phyloP scores from a whole-genome alignment of 2,888 invertebrate species.

The Trichogramma evanescens region DNA sequence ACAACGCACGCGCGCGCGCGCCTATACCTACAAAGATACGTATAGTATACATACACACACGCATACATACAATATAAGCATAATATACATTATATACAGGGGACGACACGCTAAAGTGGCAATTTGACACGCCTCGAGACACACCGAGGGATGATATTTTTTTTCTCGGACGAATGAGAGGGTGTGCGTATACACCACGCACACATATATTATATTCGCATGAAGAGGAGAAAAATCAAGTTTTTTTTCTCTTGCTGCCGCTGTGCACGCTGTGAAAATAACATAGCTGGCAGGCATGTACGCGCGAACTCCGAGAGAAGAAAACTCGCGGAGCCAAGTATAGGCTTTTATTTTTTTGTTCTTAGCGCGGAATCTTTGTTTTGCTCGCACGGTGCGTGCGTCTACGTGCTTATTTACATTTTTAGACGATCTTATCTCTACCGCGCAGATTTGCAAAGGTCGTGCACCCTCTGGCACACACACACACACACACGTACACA shows the following conservation, averaged over 20 bases:
- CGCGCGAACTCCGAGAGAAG: no score
- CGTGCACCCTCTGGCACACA: no score
- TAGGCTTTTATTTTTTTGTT: neutral
- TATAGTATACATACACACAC: no score
- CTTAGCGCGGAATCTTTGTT: neutral
- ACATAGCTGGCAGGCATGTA: no score
- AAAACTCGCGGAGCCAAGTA: no score
- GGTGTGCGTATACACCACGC: slow-evolving; percentile 8
- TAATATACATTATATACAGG: neutral
- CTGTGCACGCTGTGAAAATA: no score
- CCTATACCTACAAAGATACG: no score
- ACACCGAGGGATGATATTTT: slow-evolving; percentile 25
- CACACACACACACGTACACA: no score
- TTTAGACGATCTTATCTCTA: neutral
- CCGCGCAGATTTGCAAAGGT: no score
- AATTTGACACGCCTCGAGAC: slow-evolving; percentile 38
- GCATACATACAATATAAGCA: no score
- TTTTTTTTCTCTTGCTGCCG: neutral
- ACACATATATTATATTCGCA: slow-evolving; percentile 10
- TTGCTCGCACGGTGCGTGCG: neutral
- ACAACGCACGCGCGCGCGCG: no score
- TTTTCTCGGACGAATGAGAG: slow-evolving; percentile 1
- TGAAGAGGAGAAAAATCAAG: slow-evolving; percentile 10
- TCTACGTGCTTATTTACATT: neutral
- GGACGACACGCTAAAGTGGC: slow-evolving; percentile 33